These are phyloP conservation scores for Tupaia tana DNA, from an alignment of 2,113 vertebrate genomes.

Conservation along the genomic window DNA sequence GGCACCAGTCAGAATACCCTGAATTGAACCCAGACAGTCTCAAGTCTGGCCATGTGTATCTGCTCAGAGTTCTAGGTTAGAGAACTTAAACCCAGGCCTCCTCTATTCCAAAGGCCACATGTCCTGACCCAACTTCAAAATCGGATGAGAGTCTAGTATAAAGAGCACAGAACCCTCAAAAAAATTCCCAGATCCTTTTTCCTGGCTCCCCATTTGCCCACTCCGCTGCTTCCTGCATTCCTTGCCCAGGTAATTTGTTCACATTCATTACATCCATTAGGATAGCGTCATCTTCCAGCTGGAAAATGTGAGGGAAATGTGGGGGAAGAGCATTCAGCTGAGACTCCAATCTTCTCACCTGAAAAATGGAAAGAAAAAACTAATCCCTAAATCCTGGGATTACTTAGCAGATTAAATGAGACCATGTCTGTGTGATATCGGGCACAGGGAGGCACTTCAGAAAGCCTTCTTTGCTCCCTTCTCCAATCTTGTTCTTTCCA, in stretches of 20 bases:
- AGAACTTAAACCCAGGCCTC: conserved; percentile 5
- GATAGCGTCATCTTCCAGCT: neutral
- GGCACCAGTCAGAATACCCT: too few relatives aligned
- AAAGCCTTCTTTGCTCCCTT: conserved; percentile 18
- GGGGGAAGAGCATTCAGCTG: neutral
- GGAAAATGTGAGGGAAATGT: neutral
- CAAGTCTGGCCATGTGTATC: too few relatives aligned
- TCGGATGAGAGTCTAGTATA: conserved; percentile 24
- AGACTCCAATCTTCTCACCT: neutral
- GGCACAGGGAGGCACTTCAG: neutral
- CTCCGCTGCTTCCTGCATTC: neutral
- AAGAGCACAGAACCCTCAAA: neutral
- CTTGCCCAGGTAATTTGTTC: neutral
- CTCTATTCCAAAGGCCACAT: neutral
- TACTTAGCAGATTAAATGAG: conserved; percentile 43
- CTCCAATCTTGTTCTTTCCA: neutral
- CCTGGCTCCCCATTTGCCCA: neutral
- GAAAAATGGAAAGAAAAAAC: conserved; percentile 32
- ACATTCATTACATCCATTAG: neutral
- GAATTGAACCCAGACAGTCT: too few relatives aligned
- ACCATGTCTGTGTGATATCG: neutral
- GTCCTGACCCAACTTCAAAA: neutral
- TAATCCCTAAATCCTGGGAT: neutral
- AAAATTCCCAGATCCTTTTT: neutral
- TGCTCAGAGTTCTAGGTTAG: neutral